Conservation (phyloP, 2,113 vertebrate genomes). For the Hemichromis elongatus region DNA sequence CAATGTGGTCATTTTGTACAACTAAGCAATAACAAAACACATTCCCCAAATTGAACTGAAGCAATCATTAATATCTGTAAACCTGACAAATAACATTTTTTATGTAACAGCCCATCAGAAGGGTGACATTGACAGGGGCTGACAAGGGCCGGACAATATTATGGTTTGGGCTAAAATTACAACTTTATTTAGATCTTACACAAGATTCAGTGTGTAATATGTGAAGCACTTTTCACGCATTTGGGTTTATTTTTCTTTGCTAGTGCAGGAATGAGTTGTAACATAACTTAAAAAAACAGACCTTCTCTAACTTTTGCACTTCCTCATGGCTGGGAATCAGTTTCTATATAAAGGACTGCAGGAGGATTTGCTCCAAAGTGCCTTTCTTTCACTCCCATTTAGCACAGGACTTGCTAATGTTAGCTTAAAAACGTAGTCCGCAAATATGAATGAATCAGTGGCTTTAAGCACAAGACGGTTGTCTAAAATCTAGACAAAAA, state of each 20-base stretch:
- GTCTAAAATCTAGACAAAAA: not conserved
- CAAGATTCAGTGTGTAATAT: rapidly evolving
- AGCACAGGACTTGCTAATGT: not conserved
- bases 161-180: not conserved
- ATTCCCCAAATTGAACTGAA: not conserved
- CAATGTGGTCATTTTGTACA: not conserved
- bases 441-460: not conserved
- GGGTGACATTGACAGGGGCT: not conserved
- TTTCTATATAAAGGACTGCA: not conserved
- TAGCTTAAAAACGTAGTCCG: not conserved
- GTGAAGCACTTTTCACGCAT: not conserved
- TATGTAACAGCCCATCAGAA: not conserved
- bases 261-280: not conserved
- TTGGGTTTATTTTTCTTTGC: not conserved
- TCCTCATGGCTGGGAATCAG: not conserved
- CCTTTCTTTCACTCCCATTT: not conserved
- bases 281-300: not conserved
- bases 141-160: not conserved
- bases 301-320: rapidly evolving
- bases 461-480: not conserved
- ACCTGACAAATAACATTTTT: not conserved
- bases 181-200: not conserved
- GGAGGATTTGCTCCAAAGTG: not conserved
- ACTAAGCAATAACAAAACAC: not conserved
- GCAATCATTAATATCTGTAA: not conserved